Base-by-base conservation (phyloP, 2,113 vertebrate genomes). In the Puffinus mauretanicus region DNA sequence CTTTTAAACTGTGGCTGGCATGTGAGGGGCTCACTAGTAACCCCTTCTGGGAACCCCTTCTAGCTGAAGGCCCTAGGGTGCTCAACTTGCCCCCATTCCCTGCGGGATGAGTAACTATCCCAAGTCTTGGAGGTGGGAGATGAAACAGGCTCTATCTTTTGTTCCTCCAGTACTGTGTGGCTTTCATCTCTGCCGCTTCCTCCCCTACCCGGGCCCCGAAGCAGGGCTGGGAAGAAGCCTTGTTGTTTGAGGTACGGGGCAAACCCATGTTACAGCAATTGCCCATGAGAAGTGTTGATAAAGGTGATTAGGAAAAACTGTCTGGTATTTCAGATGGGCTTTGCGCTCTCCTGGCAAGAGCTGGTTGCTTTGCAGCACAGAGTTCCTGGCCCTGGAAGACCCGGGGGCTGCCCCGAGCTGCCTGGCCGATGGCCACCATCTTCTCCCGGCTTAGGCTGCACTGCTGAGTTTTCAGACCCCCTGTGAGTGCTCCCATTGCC, bases 401-500 rank as follows among this genome's bases (percentile, higher is more conserved):
- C 46, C 18, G 18, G 46, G 29, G n/a, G 20, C 52, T 69, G 44
- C 66, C 36, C 52, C 1, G 1, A 82, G 65, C 54, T 79, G 46
- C 38, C 42, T 54, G 55, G 29, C 16, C 1, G 4, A 32, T 24
- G 34, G 47, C 40, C 67, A 70, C 27, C 60, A 47, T 12, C 58
- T 65, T 40, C 44, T 82, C 15, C 65, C 24, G 3, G 16, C n/a
- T 42, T 30, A 47, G 67, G 69, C 62, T 21, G 21, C 11, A 3
- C 49, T 27, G 55, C 69, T 65, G 73, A 81, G 46, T 38, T 81
- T 64, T 62, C 14, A 7, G 36, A 15, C 81, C 27, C 42, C 19
- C 57, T 54, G n/a, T 0, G 0, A 29, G 49, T 11, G 52, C 22
- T 79, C 54, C 32, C 32, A 30, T 24, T 7, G 3, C 13, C 21